phyloP scores from a whole-genome alignment of 2,113 vertebrate species.

The Phainopepla nitens region DNA sequence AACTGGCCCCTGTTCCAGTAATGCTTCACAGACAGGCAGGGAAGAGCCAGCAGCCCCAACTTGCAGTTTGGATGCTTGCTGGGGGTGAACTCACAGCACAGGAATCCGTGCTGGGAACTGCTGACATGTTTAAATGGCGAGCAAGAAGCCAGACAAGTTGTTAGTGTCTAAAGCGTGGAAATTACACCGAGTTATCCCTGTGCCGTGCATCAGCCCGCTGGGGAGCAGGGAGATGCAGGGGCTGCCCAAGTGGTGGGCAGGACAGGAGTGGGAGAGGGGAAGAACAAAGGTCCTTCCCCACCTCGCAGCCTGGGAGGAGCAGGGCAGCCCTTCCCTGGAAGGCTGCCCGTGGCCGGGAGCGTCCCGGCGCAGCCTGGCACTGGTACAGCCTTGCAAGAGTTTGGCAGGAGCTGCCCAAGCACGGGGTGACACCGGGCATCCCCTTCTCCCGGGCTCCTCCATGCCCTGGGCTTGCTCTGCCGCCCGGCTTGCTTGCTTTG shows the following conservation, averaged over 20 bases:
- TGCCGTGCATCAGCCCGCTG: rapidly evolving
- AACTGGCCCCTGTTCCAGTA: neutral
- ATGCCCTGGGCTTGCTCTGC: neutral
- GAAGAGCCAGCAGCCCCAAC: slow-evolving; percentile 28
- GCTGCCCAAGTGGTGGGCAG: rapidly evolving
- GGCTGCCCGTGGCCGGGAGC: neutral
- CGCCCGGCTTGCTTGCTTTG: neutral
- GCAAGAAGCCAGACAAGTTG: slow-evolving; percentile 14
- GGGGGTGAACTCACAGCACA: slow-evolving; percentile 23
- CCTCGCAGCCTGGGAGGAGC: neutral
- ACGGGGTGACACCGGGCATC: neutral
- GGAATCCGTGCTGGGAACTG: slow-evolving; percentile 39
- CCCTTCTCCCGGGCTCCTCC: neutral
- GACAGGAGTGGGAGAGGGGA: neutral
- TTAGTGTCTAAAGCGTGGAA: neutral
- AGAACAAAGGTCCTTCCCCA: neutral
- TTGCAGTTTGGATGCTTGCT: slow-evolving; percentile 4
- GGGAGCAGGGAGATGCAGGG: neutral
- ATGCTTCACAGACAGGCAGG: neutral
- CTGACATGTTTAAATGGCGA: slow-evolving; percentile 19
- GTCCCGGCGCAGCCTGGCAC: neutral
- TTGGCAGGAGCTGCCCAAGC: neutral
- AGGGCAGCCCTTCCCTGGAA: neutral
- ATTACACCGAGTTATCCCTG: neutral
- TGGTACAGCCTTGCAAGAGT: neutral